Conservation (phyloP, 2,797 vertebrate species). For the Poliocrania exsul region DNA sequence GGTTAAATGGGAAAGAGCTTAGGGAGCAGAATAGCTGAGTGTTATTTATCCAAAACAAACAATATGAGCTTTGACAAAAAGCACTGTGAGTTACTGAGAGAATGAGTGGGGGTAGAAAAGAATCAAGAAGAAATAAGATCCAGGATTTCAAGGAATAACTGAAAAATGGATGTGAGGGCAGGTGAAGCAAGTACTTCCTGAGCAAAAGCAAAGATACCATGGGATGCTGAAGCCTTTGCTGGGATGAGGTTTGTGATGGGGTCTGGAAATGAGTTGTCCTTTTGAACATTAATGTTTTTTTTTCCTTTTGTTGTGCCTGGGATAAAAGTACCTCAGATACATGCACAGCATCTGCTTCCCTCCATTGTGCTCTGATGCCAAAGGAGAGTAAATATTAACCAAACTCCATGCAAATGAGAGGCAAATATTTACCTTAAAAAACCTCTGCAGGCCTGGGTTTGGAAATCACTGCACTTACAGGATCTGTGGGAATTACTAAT, state of each 20-base stretch:
- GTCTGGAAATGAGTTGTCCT: not conserved
- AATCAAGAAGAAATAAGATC: not conserved
- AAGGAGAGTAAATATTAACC: not conserved
- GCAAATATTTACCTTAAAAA: not conserved
- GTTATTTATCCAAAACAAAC: not conserved
- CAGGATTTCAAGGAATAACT: not conserved
- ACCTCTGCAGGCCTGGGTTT: not conserved
- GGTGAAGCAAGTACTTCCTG: not conserved
- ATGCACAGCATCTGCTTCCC: not conserved
- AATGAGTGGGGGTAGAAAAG: not conserved
- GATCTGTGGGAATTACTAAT: not conserved
- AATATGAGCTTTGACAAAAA: not conserved
- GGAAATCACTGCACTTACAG: not conserved
- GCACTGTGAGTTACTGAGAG: not conserved
- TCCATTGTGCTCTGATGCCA: not conserved
- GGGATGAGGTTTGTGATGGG: not conserved
- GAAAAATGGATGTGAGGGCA: not conserved
- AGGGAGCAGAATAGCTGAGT: not conserved
- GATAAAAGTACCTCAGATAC: not conserved
- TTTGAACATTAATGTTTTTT: not conserved
- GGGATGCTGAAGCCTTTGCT: not conserved
- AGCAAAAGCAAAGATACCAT: not conserved
- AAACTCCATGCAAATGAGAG: not conserved
- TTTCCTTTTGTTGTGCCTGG: not conserved
- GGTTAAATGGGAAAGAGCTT: not conserved